A percentile compares a stretch with the other conserved stretches of the same genome.
phyloP scores from a whole-genome alignment of 2,797 vertebrate genomes.

The Tamandua tetradactyla region DNA sequence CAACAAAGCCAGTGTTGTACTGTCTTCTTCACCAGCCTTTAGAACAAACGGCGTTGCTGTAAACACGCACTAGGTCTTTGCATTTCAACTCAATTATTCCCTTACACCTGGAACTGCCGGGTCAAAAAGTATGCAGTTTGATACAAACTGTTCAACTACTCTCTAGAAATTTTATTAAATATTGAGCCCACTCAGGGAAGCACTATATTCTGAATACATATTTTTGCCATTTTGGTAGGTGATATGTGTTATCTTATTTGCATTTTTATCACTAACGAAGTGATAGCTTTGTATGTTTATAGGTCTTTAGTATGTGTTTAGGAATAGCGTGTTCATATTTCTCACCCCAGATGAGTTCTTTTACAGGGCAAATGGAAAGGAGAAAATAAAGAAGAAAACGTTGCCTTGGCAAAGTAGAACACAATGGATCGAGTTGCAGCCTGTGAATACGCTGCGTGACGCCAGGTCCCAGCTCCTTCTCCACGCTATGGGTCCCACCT shows the following conservation, averaged over 20 bases:
- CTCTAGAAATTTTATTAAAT: background rate
- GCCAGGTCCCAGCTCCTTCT: background rate
- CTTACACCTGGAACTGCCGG: background rate
- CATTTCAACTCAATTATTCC: no score
- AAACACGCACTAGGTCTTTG: background rate
- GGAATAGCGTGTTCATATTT: background rate
- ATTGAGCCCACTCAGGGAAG: background rate
- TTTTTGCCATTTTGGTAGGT: conserved; percentile 7
- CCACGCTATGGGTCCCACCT: background rate
- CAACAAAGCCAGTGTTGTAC: background rate
- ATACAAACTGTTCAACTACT: background rate
- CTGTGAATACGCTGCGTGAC: background rate
- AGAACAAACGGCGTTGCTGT: background rate
- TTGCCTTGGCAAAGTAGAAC: conserved; percentile 19
- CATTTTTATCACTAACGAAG: no score
- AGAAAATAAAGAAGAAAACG: background rate
- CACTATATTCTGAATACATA: background rate
- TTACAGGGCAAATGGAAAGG: background rate
- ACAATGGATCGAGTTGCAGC: background rate
- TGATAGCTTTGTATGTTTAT: background rate
- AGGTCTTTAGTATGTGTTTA: background rate
- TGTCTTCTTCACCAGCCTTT: background rate
- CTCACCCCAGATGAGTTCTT: background rate
- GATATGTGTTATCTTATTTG: background rate
- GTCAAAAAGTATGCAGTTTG: background rate